Base-by-base conservation (phyloP, 1,140 invertebrate genomes). In the Calephelis virginiensis region DNA sequence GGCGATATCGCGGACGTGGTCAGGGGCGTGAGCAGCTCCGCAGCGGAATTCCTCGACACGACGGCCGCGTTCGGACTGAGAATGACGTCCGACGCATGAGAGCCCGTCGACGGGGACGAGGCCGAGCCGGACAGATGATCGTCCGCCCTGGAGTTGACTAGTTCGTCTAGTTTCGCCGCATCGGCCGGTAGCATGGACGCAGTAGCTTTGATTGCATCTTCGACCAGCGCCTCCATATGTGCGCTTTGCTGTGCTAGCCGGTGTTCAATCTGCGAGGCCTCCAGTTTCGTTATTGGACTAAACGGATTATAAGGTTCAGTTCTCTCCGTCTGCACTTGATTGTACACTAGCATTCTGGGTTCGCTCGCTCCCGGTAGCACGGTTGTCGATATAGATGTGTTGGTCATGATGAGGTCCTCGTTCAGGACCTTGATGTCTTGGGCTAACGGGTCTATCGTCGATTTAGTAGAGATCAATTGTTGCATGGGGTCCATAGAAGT, bases 101-200 rank as follows among this genome's bases (percentile, higher is more conserved):
- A 91, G 3, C 92, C 89, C 11, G 91, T 82, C 1, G 92, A 85
- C 0, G 92, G 78, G 0, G 92, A 89, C 64, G 85, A 84, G 1
- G 85, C 77, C 60, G 76, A 56, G 47, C 78, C 82, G 1, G 77
- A 78, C 17, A 94, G 86, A 77, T 93, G 93, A 70, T 92, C 92
- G 40, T 94, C 94, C 9, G 93, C 93, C 0, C 93, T 91, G 4
- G 93, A 93, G 80, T 94, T 95, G 2, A 95, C 94, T 8, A 95
- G 84, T 40, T 92, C 93, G 71, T 95, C 94, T 8, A 95, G 82
- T 74, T 94, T 94, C 14, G 91, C 92, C 5, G 92, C 89, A 63
- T 91, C 91, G 12, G 79, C 64, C 65, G 89, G 80, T 47, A 93
- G 70, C n/a, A 93, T 92, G 61, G 84, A 85, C 17, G 80, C 81